Evolutionary conservation across 2,888 invertebrate genomes (phyloP), one percentile per base, ranked within the genome.

Genomic region (Quadroppia sp.): DNA sequence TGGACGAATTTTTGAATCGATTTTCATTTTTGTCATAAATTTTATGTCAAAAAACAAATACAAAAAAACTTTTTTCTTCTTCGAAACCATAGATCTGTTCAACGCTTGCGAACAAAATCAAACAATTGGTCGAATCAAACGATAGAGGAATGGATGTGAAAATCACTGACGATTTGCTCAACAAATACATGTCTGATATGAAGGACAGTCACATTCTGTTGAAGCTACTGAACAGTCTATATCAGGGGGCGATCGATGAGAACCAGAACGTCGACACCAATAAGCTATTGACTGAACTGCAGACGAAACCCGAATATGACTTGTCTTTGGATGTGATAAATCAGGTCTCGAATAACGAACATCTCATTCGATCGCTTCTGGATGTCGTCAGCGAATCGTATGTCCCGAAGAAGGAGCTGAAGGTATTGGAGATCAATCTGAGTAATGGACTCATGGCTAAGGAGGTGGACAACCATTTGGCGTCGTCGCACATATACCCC

Each of bases 331-430:
- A 73, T 70, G 25, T 64, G 2, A 67, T 73, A 9, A 73, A 73
- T 70, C 20, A 53, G 9, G 42, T 64, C 23, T 30, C 64, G 23
- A 73, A 73, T 17, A 73, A 73, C 23, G 73, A 69, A 17, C 73
- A 32, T 4, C 30, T 73, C 23, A 73, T 73, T 13, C 20, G 72
- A 9, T n/a, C 72, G 1, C 25, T 81, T 75, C 81, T 91, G 73
- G 92, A 94, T 81, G 83, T 90, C 11, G 88, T 89, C 36, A 82
- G 89, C 45, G 94, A 94, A 84, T 94, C 94, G 82, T 86, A 87
- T 28, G 84, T 85, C n/a, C 82, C 88, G 6, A 90, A 89, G 20
- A 72, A 72, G 28, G 72, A 72, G 80, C 82, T 94, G 17, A 90
- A 90, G 82, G 85, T 88, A n/a, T 84, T 87, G 17, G 94, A 94